Conservation (phyloP, 1,140 invertebrate species). For the Polypedilum pembai region DNA sequence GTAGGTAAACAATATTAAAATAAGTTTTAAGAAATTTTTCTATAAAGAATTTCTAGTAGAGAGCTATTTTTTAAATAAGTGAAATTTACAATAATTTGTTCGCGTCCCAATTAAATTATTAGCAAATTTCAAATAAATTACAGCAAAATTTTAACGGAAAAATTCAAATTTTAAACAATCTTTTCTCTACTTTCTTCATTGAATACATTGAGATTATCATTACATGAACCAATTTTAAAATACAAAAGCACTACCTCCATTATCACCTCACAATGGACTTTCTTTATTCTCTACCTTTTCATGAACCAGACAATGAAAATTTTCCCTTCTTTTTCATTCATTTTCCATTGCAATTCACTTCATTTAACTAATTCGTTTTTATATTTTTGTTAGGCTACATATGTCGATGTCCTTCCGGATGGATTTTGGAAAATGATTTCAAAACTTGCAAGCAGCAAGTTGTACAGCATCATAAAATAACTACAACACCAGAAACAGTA, state of each 20-base stretch:
- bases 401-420: slow-evolving; percentile 47
- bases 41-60: too few relatives aligned
- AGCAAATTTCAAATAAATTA: too few relatives aligned
- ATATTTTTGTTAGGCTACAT: slow-evolving; percentile 31
- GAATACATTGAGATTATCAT: too few relatives aligned
- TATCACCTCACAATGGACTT: neutral
- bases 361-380: neutral
- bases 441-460: slow-evolving; percentile 50
- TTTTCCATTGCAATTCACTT: slow-evolving; percentile 45
- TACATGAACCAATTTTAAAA: neutral
- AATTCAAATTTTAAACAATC: too few relatives aligned
- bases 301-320: neutral
- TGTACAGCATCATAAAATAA: slow-evolving; percentile 35
- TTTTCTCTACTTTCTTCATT: too few relatives aligned
- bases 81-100: too few relatives aligned
- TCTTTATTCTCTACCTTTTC: neutral
- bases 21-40: neutral
- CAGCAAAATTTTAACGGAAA: too few relatives aligned
- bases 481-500: too few relatives aligned
- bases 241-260: neutral
- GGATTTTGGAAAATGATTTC: slow-evolving; percentile 43
- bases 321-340: neutral
- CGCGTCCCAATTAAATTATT: too few relatives aligned
- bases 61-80: too few relatives aligned
- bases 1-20: too few relatives aligned